Conservation (phyloP, 1,140 invertebrate species). For the Elysia chlorotica region DNA sequence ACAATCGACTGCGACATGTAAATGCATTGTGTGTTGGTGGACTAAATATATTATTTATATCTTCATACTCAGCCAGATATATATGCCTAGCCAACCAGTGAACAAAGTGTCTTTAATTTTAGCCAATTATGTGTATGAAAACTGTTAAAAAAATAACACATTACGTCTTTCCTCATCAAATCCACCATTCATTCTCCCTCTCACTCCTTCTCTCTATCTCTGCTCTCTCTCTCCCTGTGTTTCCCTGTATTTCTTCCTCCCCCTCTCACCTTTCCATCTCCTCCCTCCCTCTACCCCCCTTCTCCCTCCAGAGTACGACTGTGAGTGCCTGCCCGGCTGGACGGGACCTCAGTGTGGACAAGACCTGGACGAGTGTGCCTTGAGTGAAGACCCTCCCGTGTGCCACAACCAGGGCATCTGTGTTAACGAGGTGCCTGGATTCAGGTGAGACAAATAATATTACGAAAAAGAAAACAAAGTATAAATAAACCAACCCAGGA, state of each 20-base stretch:
- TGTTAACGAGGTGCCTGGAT: not conserved
- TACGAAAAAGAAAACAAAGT: no score
- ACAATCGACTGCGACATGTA: no score
- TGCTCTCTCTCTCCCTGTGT: not conserved
- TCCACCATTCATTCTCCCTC: not conserved
- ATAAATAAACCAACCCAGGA: no score
- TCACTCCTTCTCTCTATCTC: not conserved
- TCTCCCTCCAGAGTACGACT: not conserved
- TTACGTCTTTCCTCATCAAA: not conserved
- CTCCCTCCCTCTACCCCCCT: not conserved
- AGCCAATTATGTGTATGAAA: no score
- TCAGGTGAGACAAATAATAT: no score
- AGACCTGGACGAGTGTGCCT: constrained; percentile 7
- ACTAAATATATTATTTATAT: no score
- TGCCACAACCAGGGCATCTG: constrained; percentile 5
- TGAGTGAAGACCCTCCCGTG: not conserved
- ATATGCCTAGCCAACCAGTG: no score
- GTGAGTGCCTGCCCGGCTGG: not conserved
- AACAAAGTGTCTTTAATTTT: no score
- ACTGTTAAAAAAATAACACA: no score
- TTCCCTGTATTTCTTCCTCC: not conserved
- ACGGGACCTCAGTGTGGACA: not conserved
- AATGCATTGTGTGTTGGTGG: no score
- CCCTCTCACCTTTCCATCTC: not conserved
- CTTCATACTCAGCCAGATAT: no score